A percentile compares a stretch with the other conserved stretches of the same genome.
These are phyloP conservation scores for Adineta ricciae DNA, from an alignment of 2,888 invertebrate species.

Conservation along the genomic window DNA sequence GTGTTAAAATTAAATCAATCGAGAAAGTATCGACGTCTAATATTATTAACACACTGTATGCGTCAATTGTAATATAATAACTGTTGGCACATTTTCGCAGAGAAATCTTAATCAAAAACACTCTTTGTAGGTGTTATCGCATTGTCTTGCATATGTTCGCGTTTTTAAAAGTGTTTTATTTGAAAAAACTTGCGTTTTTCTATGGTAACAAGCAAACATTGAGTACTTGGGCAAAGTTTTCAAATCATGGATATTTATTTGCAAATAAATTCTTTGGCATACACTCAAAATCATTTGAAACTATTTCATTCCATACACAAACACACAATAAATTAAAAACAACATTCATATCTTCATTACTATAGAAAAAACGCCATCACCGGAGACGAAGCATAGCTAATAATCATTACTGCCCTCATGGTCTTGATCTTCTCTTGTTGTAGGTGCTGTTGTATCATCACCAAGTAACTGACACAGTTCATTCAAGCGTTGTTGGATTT, in stretches of 20 bases:
- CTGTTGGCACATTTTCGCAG: too few species aligned
- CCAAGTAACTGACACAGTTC: slow-evolving; percentile 51
- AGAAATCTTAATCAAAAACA: too few species aligned
- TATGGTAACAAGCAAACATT: too few species aligned
- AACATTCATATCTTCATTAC: neutral
- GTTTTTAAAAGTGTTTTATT: too few species aligned
- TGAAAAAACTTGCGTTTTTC: too few species aligned
- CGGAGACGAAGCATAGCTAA: neutral
- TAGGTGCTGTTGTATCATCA: slow-evolving; percentile 37
- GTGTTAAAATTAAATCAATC: neutral
- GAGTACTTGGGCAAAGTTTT: too few species aligned
- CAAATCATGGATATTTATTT: neutral
- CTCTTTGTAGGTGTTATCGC: too few species aligned
- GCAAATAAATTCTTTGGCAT: neutral
- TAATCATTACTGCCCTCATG: neutral
- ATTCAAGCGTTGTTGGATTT: slow-evolving; percentile 50
- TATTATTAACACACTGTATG: neutral
- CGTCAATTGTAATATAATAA: neutral
- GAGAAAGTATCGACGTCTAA: too few species aligned
- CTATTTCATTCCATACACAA: neutral
- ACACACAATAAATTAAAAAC: neutral
- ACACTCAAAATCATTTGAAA: neutral
- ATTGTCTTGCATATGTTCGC: too few species aligned
- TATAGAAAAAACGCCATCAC: neutral
- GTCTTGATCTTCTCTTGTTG: neutral